Evolutionary conservation across 1,140 invertebrate species (phyloP), one percentile per base, ranked within the genome.

Genomic region (Camponotus floridanus): DNA sequence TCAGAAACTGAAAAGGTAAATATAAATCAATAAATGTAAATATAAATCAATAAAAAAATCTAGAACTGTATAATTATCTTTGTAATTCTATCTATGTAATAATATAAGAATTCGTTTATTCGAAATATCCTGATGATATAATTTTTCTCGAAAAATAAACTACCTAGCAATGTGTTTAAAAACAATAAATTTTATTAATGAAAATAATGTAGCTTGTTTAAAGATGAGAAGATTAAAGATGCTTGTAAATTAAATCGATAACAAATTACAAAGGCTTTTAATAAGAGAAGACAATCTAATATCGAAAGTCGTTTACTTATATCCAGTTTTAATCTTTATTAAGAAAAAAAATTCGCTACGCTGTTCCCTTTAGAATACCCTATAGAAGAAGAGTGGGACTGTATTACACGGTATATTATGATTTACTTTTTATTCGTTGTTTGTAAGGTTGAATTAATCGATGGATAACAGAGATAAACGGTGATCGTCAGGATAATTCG

Each of bases 371-470:
- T 73, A 73, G 67, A 67, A 73, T 18, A 73, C 6, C 36, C 79
- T 21, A 21, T 62, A 74, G n/a, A 86, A 86, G 70, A 80, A 86
- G 62, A 65, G 59, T 84, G 79, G 83, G 57, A 81, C 57, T 86
- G 65, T 73, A 21, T 51, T 87, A 51, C 81, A 55, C 6, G 51
- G 55, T 87, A 87, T 85, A 64, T 87, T 31, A 87, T 87, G 78
- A 70, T 86, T 87, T 64, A 26, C 81, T 15, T 51, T 87, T 87
- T 87, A 87, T 87, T 87, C 81, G 71, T 87, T 87, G 86, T 85
- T 85, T 64, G 73, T 78, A 87, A 45, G 79, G 68, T 86, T 67
- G 67, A 86, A 65, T 74, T 39, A 73, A 74, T 86, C 68, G 68
- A 74, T 86, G 85, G 64, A 87, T 87, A 85, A 87, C 81, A 87